These are phyloP conservation scores for Australoheros scitulus DNA, from an alignment of 2,113 vertebrate species.

Conservation along the genomic window DNA sequence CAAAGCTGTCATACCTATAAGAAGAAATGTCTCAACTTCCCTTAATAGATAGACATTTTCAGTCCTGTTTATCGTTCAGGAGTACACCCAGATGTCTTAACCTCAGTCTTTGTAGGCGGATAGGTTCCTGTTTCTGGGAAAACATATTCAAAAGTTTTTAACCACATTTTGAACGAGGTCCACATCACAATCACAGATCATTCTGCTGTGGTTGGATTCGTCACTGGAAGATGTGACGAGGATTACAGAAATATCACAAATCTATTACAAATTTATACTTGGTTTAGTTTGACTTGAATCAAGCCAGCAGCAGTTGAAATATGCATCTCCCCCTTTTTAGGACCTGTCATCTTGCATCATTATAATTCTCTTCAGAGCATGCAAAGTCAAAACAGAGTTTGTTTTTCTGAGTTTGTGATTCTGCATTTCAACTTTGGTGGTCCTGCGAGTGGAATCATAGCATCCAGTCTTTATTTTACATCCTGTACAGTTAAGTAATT, in stretches of 20 bases:
- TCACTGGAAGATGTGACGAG: constrained; percentile 20
- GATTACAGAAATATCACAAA: constrained; percentile 26
- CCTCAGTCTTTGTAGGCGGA: constrained; percentile 1
- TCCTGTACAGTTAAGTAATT: constrained; percentile 26
- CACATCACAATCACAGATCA: constrained; percentile 20
- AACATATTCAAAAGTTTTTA: constrained; percentile 6
- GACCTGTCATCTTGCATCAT: constrained; percentile 10
- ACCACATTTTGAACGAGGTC: constrained; percentile 16
- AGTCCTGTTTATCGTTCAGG: background rate
- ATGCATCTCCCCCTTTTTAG: background rate
- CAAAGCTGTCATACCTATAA: background rate
- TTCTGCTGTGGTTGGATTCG: background rate
- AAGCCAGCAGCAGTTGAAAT: background rate
- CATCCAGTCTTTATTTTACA: constrained; percentile 6
- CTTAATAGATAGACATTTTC: background rate
- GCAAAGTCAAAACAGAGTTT: constrained; percentile 39
- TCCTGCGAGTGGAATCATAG: constrained; percentile 21
- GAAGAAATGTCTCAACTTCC: background rate
- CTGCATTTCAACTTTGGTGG: constrained; percentile 49
- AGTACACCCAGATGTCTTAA: background rate
- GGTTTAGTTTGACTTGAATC: constrained; percentile 22
- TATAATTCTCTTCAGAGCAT: background rate
- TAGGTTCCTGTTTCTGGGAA: background rate
- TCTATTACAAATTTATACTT: constrained; percentile 19
- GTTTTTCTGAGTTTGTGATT: constrained; percentile 14